Evolutionary conservation across 2,888 invertebrate genomes (phyloP), one percentile per base, ranked within the genome.

Genomic region (Leucozona laternaria): DNA sequence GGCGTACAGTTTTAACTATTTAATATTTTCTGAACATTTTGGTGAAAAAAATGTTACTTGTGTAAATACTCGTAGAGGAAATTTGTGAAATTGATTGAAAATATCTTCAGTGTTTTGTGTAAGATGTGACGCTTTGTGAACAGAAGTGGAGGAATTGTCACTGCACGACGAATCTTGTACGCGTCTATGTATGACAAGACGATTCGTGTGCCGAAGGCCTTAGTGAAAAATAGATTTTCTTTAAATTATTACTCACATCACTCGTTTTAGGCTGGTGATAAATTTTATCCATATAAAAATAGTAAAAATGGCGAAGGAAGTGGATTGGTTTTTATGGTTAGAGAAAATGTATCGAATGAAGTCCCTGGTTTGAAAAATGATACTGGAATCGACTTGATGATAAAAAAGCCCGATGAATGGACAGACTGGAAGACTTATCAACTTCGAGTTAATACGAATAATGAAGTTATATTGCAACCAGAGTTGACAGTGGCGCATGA

Each of bases 251-350:
- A 53, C 8, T 22, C 6, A n/a, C n/a, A n/a, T 45, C 17, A 10
- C 1, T 45, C 1, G 13, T 70, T 48, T 3, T 17, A 89, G 89
- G 22, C 89, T 2, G 80, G 88, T 25, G 90, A 90, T 22, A 75
- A 78, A 1, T 89, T 89, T 15, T 91, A 91, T 88, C 91, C 91
- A 0, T 89, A 85, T 62, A 90, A 89, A 53, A 88, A 90, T 10
- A 90, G 91, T 34, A 90, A 89, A 0, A 90, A 90, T 8, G 92
- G 92, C 10, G 92, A 92, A 68, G 89, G 90, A 13, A 90, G 91
- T n/a, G 92, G 92, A 0, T 58, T 92, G 0, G 37, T 88, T 37
- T 90, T 92, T 34, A 87, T 80, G 0, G 22, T 91, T 1, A 82
- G 73, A 5, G 75, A 88, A 0, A 90, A 90, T 71, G 31, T 84